Percentiles rank a stretch among this genome's conserved stretches.
Evolutionary conservation across 2,888 invertebrate species (phyloP).

Genomic region (Lepidonotus clava): DNA sequence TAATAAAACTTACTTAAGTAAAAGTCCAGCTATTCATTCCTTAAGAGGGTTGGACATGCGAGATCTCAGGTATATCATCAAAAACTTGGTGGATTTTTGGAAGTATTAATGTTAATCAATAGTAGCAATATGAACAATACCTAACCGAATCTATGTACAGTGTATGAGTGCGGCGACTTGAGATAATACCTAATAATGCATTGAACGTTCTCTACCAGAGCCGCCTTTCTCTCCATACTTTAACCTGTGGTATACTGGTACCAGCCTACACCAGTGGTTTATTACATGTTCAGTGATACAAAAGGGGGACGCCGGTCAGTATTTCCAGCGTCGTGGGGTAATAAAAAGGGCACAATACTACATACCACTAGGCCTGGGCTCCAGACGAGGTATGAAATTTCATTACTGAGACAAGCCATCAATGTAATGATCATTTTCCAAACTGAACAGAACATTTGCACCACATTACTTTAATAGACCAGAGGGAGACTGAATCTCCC

Average conservation of each 20-base stretch:
- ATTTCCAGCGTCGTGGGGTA: background rate
- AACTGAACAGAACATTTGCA: too few species aligned
- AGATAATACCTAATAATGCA: constrained; percentile 22
- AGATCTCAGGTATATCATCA: background rate
- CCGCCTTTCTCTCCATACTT: background rate
- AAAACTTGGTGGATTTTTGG: too few species aligned
- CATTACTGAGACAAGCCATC: constrained; percentile 21
- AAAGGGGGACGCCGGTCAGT: background rate
- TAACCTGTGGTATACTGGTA: background rate
- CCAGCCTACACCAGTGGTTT: background rate
- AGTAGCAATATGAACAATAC: constrained; percentile 48
- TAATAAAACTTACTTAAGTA: too few species aligned
- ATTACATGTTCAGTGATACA: background rate
- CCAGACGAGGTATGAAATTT: constrained; percentile 29
- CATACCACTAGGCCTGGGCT: background rate
- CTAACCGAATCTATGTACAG: constrained; percentile 49
- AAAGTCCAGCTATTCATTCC: background rate
- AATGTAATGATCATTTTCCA: too few species aligned
- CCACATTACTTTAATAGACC: too few species aligned
- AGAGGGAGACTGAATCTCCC: too few species aligned
- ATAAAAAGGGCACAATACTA: constrained; percentile 13
- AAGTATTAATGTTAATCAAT: background rate
- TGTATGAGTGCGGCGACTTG: background rate
- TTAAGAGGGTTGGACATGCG: background rate
- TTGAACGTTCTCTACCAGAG: background rate